Percentiles rank a stretch among this genome's conserved stretches.
phyloP scores from a whole-genome alignment of 2,888 invertebrate species.

The Mycalesis mineus region DNA sequence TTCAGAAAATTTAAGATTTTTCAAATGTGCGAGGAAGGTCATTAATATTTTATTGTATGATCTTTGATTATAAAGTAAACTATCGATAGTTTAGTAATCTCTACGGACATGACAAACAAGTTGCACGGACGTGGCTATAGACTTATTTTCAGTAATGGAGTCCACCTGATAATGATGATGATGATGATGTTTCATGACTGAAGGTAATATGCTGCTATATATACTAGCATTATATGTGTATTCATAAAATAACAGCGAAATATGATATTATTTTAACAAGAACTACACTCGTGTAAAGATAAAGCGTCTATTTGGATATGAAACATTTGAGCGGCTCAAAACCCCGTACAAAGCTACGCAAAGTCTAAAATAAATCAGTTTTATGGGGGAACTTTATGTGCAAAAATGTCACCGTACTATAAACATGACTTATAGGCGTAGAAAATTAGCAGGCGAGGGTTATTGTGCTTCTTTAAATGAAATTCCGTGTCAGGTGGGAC shows the following conservation, averaged over 20 bases:
- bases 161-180: too few species aligned
- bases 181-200: too few species aligned
- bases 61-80: too few species aligned
- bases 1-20: too few species aligned
- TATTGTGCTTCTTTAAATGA: constrained; percentile 66
- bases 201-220: neutral
- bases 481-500: constrained; percentile 66
- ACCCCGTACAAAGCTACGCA: constrained; percentile 15
- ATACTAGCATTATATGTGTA: neutral
- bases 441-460: constrained; percentile 63
- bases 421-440: constrained; percentile 61
- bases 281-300: constrained; percentile 16
- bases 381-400: constrained; percentile 33
- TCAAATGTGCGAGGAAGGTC: too few species aligned
- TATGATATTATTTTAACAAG: constrained; percentile 3
- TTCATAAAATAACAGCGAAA: too few species aligned
- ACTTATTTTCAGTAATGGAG: too few species aligned
- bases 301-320: constrained; percentile 5
- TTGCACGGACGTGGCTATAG: too few species aligned
- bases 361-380: constrained; percentile 30
- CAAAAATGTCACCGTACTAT: constrained; percentile 62
- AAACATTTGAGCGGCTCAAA: constrained; percentile 11
- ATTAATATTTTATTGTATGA: too few species aligned
- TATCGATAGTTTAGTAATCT: too few species aligned
- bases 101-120: too few species aligned